These are phyloP conservation scores for Trachelus tabidus DNA, from an alignment of 2,888 invertebrate genomes.

Conservation along the genomic window DNA sequence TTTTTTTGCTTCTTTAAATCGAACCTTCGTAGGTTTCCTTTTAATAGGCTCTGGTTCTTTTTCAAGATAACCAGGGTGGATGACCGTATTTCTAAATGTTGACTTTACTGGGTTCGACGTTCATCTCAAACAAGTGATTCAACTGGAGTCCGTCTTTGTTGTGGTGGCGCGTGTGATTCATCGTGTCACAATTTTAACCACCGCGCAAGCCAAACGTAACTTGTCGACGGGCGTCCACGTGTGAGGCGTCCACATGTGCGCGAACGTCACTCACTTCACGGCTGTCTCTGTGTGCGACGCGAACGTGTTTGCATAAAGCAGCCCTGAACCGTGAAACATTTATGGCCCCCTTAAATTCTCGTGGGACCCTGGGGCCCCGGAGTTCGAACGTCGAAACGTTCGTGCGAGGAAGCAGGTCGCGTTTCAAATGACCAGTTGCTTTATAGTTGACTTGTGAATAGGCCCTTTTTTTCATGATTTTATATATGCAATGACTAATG, in stretches of 20 bases:
- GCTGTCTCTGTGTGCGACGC: not conserved
- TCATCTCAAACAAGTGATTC: not conserved
- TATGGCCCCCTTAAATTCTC: slow-evolving; percentile 21
- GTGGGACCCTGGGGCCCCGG: slow-evolving; percentile 9
- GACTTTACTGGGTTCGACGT: not conserved
- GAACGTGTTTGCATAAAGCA: slow-evolving; percentile 8
- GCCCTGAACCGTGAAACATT: slow-evolving; percentile 21
- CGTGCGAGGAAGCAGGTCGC: not conserved
- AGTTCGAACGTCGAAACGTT: not conserved
- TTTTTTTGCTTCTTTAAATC: not conserved
- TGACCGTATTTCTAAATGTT: not conserved
- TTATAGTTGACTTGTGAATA: not conserved
- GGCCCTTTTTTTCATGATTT: not conserved
- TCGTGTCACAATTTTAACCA: slow-evolving; percentile 4
- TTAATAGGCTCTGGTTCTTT: not conserved
- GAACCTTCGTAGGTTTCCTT: not conserved
- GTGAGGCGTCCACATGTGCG: not conserved
- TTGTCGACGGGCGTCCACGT: slow-evolving; percentile 3
- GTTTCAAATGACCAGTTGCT: not conserved
- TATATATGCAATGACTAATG: too few relatives aligned
- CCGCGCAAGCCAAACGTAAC: not conserved
- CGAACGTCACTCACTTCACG: not conserved
- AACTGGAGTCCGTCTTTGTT: not conserved
- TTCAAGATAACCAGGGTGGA: not conserved
- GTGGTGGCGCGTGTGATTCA: slow-evolving; percentile 3